Percentiles rank a stretch among this genome's conserved stretches.
Evolutionary conservation across 2,888 invertebrate genomes (phyloP).

Genomic region (Galerucella nymphaeae): DNA sequence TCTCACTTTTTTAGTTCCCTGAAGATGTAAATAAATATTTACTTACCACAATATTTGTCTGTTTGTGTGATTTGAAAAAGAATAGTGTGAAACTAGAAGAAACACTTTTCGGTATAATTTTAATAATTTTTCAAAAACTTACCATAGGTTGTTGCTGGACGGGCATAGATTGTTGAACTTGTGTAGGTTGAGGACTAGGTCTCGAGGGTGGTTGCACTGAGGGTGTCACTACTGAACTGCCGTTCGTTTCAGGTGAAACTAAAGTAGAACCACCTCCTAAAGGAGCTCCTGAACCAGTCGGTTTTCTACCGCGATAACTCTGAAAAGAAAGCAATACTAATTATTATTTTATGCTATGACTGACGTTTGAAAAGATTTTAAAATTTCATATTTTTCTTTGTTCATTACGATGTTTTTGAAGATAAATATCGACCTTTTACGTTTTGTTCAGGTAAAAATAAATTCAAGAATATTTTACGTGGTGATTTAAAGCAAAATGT

Average conservation of each 20-base stretch:
- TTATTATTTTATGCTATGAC: slow-evolving; percentile 20
- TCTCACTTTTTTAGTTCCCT: no score
- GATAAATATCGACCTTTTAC: no score
- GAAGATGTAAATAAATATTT: no score
- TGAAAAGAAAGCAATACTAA: slow-evolving; percentile 51
- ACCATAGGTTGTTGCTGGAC: slow-evolving; percentile 65
- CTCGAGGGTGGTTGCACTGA: slow-evolving; percentile 57
- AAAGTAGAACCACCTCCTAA: slow-evolving; percentile 52
- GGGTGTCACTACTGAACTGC: slow-evolving; percentile 51
- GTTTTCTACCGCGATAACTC: slow-evolving; percentile 65
- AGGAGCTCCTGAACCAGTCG: slow-evolving; percentile 59
- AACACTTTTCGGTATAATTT: no score
- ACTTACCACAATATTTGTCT: no score
- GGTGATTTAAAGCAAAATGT: no score
- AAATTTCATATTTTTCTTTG: no score
- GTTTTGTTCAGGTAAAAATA: background rate
- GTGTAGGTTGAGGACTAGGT: slow-evolving; percentile 61
- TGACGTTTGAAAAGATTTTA: slow-evolving; percentile 30
- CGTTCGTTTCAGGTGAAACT: slow-evolving; percentile 55
- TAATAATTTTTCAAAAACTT: slow-evolving; percentile 38
- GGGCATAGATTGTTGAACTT: slow-evolving; percentile 59
- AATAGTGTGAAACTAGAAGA: no score
- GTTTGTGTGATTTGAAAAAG: no score
- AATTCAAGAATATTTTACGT: no score
- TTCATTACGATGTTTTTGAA: no score